Conservation (phyloP, 2,797 vertebrate genomes). For the Acanthopagrus latus region DNA sequence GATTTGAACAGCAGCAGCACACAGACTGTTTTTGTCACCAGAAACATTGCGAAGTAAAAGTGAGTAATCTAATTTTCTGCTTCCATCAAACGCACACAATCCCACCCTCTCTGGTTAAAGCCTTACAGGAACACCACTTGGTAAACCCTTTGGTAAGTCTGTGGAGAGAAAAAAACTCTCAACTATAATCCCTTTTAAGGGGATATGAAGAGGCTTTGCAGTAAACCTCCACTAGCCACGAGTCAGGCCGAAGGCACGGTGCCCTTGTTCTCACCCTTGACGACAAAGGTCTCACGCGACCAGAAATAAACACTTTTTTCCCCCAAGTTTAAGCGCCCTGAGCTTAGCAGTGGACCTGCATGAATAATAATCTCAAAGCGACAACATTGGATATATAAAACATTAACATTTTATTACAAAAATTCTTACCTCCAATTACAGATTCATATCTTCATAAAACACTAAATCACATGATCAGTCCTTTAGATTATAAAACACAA, state of each 20-base stretch:
- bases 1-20: slow-evolving; percentile 52
- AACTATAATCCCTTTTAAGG: slow-evolving; percentile 82
- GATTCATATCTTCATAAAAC: no score
- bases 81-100: slow-evolving; percentile 66
- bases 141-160: slow-evolving; percentile 70
- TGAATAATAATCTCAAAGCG: slow-evolving; percentile 22
- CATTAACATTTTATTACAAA: background rate
- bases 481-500: no score
- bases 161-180: slow-evolving; percentile 48
- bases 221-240: slow-evolving; percentile 68
- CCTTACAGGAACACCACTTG: slow-evolving; percentile 62
- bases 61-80: slow-evolving; percentile 80
- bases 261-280: slow-evolving; percentile 69
- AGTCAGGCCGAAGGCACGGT: slow-evolving; percentile 55
- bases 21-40: slow-evolving; percentile 53
- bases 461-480: no score
- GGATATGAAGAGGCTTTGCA: slow-evolving; percentile 78
- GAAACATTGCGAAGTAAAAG: slow-evolving; percentile 67
- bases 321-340: background rate
- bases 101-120: slow-evolving; percentile 55
- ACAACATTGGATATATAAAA: slow-evolving; percentile 29
- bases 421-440: background rate
- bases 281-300: slow-evolving; percentile 44
- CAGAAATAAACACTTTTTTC: slow-evolving; percentile 19
- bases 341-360: slow-evolving; percentile 17